Base-by-base conservation (phyloP, 2,113 vertebrate species). In the Strix uralensis region DNA sequence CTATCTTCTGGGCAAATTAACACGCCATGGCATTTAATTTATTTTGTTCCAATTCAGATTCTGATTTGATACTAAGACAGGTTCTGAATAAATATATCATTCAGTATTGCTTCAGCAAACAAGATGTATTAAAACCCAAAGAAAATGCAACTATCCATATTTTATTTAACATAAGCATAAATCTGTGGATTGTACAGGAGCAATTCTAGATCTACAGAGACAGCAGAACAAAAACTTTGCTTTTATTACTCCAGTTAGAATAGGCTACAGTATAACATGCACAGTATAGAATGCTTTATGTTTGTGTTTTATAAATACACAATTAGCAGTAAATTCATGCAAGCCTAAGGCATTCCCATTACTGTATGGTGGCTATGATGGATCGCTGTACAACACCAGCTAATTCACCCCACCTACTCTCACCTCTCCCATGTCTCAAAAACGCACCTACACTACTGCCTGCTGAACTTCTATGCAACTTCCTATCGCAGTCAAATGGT, bases 71-170 rank as follows among this genome's bases (percentile, higher is more conserved):
- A 69, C 30, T 20, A 88, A 85, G 29, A 1, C 75, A 81, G 36
- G 81, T 79, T 96, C 91, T 92, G 74, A 83, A 79, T 92, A 85
- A 96, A 84, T 54, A 85, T 16, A 86, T 29, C 32, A 57, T 36
- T 73, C 70, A 65, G n/a, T 85, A 52, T 8, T 70, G 42, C 77
- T 75, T 94, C 47, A 77, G 88, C 67, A 84, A 94, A 63, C 40
- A 30, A 40, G 9, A 34, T 22, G n/a, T 72, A 69, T 34, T 63
- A 69, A 92, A 88, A 19, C 49, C 20, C 65, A 62, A 29, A 46
- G 70, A 66, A 89, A 93, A 74, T 4, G 15, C 18, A 84, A 2
- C 36, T 52, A 10, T 20, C 34, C 15, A 1, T 29, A 16, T 47
- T 85, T 47, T 32, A 74, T 42, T 93, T 92, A 52, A 75, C 15